These are phyloP conservation scores for Boloria selene DNA, from an alignment of 2,888 invertebrate species.

Conservation along the genomic window DNA sequence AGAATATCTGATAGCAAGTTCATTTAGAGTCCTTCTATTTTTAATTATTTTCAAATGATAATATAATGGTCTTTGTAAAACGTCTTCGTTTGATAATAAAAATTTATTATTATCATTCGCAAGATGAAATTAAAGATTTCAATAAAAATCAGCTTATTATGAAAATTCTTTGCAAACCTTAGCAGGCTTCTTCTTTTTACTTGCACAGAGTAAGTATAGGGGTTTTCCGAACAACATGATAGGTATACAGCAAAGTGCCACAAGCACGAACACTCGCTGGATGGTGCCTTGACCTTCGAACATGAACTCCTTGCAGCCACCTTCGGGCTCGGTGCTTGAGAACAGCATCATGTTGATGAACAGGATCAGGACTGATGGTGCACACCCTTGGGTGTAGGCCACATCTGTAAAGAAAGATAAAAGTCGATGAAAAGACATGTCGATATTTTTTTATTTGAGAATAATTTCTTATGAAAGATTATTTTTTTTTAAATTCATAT, in stretches of 20 bases:
- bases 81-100: too few species aligned
- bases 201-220: constrained; percentile 84
- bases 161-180: constrained; percentile 53
- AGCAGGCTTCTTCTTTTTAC: constrained; percentile 59
- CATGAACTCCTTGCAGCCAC: constrained; percentile 84
- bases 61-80: too few species aligned
- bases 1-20: too few species aligned
- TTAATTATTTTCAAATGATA: too few species aligned
- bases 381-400: constrained; percentile 84
- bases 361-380: constrained; percentile 97
- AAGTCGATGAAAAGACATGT: too few species aligned
- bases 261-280: constrained; percentile 89
- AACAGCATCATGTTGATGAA: constrained; percentile 99
- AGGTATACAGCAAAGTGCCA: constrained; percentile 93
- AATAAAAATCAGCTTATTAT: too few species aligned
- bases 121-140: too few species aligned
- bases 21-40: too few species aligned
- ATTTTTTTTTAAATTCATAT: too few species aligned
- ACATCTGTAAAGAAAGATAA: constrained; percentile 48
- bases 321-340: constrained; percentile 79
- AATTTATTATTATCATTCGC: too few species aligned
- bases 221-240: constrained; percentile 98
- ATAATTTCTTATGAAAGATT: too few species aligned
- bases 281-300: constrained; percentile 86
- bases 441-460: too few species aligned